Evolutionary conservation across 2,888 invertebrate genomes (phyloP), one percentile per base, ranked within the genome.

Genomic region (Chymomyza amoena): DNA sequence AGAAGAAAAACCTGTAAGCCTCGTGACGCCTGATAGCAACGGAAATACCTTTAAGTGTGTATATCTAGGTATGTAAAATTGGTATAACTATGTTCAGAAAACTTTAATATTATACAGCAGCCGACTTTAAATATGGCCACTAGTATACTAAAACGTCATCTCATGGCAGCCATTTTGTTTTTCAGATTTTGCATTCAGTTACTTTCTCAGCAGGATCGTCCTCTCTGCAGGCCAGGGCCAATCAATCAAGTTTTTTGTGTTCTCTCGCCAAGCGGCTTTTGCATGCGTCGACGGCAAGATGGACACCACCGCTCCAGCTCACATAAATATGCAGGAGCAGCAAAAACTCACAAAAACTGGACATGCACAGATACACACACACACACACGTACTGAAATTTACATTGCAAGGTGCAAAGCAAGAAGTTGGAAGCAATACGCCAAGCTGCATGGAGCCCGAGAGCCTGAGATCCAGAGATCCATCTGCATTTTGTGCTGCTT

Each of bases 191-290:
- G 52, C 36, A 62, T 61, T 65, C 51, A 32, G 45, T n/a, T 39
- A 20, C 50, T 56, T 68, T 69, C 65, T 57, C 69, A 72, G 18
- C 72, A 68, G 65, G 77, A 75, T 68, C 70, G 61, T 54, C 61
- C 54, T 59, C 20, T 32, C 9, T 7, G 32, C 32, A 51, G 65
- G 83, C 75, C 86, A 80, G 86, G 86, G 84, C 88, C 89, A 90
- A 90, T 90, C 90, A 90, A 90, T 90, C 90, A 90, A 90, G 90
- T 89, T 89, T 87, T 87, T 90, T 82, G 57, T 50, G 51, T 61
- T 64, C 64, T 10, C 63, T 25, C 59, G 52, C 51, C 28, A 52
- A 25, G 39, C 39, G 61, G 68, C 86, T 76, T 88, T 88, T 87
- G 84, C 87, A 84, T 87, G 87, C 84, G 52, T 36, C 50, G 36